Evolutionary conservation across 2,888 invertebrate genomes (phyloP).

Genomic region (Chrysopilus asiliformis): DNA sequence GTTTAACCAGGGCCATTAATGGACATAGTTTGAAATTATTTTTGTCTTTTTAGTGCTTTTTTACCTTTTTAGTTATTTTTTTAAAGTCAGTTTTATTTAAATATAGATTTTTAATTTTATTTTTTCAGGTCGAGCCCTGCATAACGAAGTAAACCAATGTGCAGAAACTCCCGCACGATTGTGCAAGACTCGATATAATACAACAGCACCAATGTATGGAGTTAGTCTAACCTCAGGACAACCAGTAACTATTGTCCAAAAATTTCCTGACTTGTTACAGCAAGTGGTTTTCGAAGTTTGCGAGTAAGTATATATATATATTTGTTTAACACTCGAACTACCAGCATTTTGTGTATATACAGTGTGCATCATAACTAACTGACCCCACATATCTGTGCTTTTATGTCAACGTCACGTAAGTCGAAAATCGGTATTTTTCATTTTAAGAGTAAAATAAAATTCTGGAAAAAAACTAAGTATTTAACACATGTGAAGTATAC

Average conservation of each 20-base stretch:
- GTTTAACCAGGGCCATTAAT: too few relatives aligned
- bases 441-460: too few relatives aligned
- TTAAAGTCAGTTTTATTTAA: not conserved
- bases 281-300: conserved; percentile 88
- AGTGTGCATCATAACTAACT: too few relatives aligned
- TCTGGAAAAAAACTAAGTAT: too few relatives aligned
- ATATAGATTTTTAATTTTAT: conserved; percentile 2
- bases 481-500: too few relatives aligned
- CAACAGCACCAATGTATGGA: conserved; percentile 91
- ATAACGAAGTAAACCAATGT: conserved; percentile 31
- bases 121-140: conserved; percentile 32
- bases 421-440: too few relatives aligned
- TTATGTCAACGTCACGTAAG: too few relatives aligned
- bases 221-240: conserved; percentile 84
- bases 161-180: conserved; percentile 59
- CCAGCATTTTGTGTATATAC: too few relatives aligned
- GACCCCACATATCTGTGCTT: too few relatives aligned
- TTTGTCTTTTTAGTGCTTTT: not conserved
- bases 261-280: conserved; percentile 82
- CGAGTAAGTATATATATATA: conserved; percentile 55
- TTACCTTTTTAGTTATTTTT: not conserved
- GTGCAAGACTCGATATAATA: conserved; percentile 81
- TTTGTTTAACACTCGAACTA: too few relatives aligned
- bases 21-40: not conserved
- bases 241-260: conserved; percentile 86